Evolutionary conservation across 2,113 vertebrate species (phyloP).

Genomic region (Cottus gobio): DNA sequence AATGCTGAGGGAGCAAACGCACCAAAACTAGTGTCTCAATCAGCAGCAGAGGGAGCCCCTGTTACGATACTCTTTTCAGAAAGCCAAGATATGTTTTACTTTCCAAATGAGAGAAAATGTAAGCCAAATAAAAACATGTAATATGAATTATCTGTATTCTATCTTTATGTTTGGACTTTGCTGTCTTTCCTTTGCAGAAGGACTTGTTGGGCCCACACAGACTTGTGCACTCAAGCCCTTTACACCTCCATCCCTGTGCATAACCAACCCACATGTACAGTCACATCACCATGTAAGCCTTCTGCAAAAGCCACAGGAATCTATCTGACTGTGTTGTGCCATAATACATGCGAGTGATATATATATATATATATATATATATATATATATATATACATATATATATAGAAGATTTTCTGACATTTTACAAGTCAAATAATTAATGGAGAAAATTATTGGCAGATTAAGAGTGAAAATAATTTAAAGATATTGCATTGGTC

Average conservation of each 20-base stretch:
- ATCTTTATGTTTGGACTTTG: background rate
- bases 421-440: background rate
- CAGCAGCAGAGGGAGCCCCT: background rate
- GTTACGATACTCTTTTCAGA: background rate
- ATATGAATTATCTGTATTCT: constrained; percentile 1
- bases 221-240: constrained; percentile 22
- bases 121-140: background rate
- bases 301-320: constrained; percentile 9
- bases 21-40: background rate
- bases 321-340: constrained; percentile 11
- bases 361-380: too few relatives aligned
- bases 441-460: too few relatives aligned
- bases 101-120: background rate
- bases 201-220: constrained; percentile 34
- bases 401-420: background rate
- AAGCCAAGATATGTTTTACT: background rate
- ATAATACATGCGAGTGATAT: background rate
- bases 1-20: background rate
- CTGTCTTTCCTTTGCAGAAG: constrained; percentile 2
- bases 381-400: background rate
- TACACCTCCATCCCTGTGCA: constrained; percentile 46
- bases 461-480: background rate
- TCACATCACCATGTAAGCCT: constrained; percentile 10
- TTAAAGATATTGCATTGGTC: background rate
- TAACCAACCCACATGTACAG: constrained; percentile 51